phyloP scores from a whole-genome alignment of 1,140 invertebrate genomes.

The Armadillidium nasatum region DNA sequence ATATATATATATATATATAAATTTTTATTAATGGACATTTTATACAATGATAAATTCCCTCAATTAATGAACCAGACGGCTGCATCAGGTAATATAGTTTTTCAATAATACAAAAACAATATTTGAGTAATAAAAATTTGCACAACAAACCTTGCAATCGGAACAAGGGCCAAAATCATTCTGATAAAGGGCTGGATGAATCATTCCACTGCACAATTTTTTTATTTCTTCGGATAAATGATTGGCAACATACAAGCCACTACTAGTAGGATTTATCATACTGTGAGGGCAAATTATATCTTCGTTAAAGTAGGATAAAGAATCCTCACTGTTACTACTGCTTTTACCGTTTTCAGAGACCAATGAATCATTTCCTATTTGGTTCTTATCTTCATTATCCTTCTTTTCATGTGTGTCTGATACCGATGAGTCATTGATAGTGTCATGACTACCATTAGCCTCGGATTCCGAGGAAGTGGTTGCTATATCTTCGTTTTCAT shows the following conservation, averaged over 20 bases:
- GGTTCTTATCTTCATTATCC: conserved; percentile 22
- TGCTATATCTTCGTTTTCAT: conserved; percentile 11
- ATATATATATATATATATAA: too few species aligned
- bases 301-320: conserved; percentile 33
- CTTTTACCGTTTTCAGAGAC: conserved; percentile 26
- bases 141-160: conserved; percentile 31
- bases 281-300: conserved; percentile 40
- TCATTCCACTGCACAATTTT: conserved; percentile 29
- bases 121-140: too few species aligned
- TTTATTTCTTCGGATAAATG: conserved; percentile 25
- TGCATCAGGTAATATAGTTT: too few species aligned
- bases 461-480: background rate
- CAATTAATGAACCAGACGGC: too few species aligned
- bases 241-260: conserved; percentile 26
- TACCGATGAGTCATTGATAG: too few species aligned
- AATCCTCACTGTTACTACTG: conserved; percentile 10
- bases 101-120: too few species aligned
- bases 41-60: too few species aligned
- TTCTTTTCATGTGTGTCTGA: background rate
- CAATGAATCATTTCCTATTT: conserved; percentile 20
- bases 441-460: conserved; percentile 9
- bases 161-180: conserved; percentile 36
- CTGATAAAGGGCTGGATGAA: conserved; percentile 38
- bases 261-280: conserved; percentile 29
- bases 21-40: too few species aligned